These are phyloP conservation scores for Zingel zingel DNA, from an alignment of 2,113 vertebrate species.

Conservation along the genomic window DNA sequence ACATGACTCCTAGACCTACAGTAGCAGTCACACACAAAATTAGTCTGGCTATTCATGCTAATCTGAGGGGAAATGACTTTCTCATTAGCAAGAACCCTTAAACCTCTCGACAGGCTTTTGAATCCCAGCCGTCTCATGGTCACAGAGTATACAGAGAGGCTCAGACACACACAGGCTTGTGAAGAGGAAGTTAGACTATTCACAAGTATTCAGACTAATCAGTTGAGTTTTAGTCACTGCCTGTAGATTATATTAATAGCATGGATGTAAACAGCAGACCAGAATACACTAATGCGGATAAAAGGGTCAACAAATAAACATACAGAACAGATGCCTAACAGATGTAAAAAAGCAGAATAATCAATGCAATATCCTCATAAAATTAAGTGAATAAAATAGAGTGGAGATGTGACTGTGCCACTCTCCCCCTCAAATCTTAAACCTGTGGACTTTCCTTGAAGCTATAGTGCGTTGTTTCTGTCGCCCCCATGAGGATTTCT, in stretches of 20 bases:
- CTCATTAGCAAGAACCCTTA: constrained; percentile 78
- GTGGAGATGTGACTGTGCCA: neutral
- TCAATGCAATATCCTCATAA: neutral
- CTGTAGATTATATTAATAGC: constrained; percentile 27
- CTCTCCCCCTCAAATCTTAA: too few species aligned
- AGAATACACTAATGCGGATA: neutral
- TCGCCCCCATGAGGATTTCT: too few species aligned
- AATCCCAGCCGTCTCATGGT: constrained; percentile 54
- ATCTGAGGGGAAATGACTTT: constrained; percentile 78
- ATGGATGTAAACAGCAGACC: constrained; percentile 20
- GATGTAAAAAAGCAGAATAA: neutral
- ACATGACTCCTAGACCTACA: constrained; percentile 58
- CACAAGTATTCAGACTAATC: constrained; percentile 39
- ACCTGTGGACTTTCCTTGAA: too few species aligned
- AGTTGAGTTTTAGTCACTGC: constrained; percentile 29
- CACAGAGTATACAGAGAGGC: constrained; percentile 37
- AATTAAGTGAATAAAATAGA: neutral
- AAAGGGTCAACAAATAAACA: neutral
- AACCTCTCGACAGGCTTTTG: constrained; percentile 73
- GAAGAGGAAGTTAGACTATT: constrained; percentile 32
- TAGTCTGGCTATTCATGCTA: constrained; percentile 69
- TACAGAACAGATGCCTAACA: neutral
- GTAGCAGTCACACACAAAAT: constrained; percentile 40
- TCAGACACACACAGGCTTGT: constrained; percentile 1
- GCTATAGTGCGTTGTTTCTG: too few species aligned